These are phyloP conservation scores for Kuschelorhynchus macadamiae DNA, from an alignment of 2,888 invertebrate genomes.

Conservation along the genomic window DNA sequence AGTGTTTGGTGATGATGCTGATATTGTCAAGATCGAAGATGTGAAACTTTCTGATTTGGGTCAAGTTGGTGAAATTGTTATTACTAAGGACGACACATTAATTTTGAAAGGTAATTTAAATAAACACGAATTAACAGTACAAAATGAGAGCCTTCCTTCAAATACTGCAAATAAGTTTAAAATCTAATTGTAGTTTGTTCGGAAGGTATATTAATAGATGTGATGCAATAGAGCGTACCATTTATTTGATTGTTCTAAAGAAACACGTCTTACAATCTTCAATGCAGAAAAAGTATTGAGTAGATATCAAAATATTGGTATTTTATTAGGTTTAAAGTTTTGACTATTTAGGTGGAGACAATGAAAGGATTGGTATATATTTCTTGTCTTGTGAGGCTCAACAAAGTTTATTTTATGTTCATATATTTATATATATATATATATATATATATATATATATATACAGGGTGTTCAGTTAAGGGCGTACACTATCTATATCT, in stretches of 20 bases:
- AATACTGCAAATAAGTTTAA: too few relatives aligned
- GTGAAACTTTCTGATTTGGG: slow-evolving; percentile 67
- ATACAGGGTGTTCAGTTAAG: too few relatives aligned
- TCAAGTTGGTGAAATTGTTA: slow-evolving; percentile 68
- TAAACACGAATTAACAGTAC: background rate
- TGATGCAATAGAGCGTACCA: background rate
- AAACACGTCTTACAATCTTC: background rate
- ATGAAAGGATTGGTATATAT: too few relatives aligned
- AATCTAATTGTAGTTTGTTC: background rate
- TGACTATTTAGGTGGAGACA: too few relatives aligned
- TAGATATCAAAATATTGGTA: background rate
- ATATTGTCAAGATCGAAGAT: slow-evolving; percentile 69
- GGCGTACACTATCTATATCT: too few relatives aligned
- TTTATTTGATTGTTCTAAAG: background rate
- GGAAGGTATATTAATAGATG: background rate
- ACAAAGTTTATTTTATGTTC: too few relatives aligned
- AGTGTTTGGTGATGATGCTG: slow-evolving; percentile 69
- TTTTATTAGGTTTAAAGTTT: too few relatives aligned
- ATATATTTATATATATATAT: too few relatives aligned
- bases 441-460: too few relatives aligned
- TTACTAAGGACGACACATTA: slow-evolving; percentile 70
- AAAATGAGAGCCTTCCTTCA: background rate
- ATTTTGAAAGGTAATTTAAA: slow-evolving; percentile 65
- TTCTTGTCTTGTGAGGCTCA: too few relatives aligned
- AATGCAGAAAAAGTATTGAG: background rate